Base-by-base conservation (phyloP, 2,113 vertebrate species). In the Carettochelys insculpta region DNA sequence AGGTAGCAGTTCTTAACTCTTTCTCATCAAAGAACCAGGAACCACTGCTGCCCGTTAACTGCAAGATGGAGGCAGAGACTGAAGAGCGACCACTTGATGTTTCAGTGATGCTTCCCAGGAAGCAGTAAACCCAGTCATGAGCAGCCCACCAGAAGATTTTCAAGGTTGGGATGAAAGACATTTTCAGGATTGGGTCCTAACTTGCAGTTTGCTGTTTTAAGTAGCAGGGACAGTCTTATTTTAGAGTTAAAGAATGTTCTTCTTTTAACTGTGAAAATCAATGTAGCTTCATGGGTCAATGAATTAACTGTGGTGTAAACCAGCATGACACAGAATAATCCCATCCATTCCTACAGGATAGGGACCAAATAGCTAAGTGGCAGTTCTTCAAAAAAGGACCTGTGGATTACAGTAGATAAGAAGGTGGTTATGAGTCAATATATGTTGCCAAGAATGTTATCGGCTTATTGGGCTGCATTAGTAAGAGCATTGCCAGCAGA, bases 171-270 rank as follows among this genome's bases (percentile, higher is more conserved):
- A 43, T 43, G 68, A 73, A 73, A 43, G 20, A 83, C 56, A 19
- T 38, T 8, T 80, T 38, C 38, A 89, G n/a, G 71, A 41, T 48
- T 85, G 52, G 12, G 5, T 41, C 47, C 3, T 16, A 47, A 29
- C 16, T 11, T 3, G 0, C 0, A 0, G 6, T 14, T 48, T 52
- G 16, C 5, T 83, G 54, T 27, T 19, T 13, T 11, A 86, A 29
- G 25, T 0, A 41, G 41, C 22, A 73, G 38, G 38, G 0, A 20
- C 41, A 4, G 58, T 92, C 31, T 34, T 83, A 4, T 47, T 41
- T 27, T 71, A 65, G 29, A n/a, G 2, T 24, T 52, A 50, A n/a
- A 51, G 17, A 17, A 3, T n/a, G 29, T 77, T 11, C 11, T 12
- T 19, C 31, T 10, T 19, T n/a, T 4, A 41, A 75, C 71, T 45